Percentiles rank a stretch among this genome's conserved stretches.
These are phyloP conservation scores for Callimorpha dominula DNA, from an alignment of 2,888 invertebrate genomes.

Conservation along the genomic window DNA sequence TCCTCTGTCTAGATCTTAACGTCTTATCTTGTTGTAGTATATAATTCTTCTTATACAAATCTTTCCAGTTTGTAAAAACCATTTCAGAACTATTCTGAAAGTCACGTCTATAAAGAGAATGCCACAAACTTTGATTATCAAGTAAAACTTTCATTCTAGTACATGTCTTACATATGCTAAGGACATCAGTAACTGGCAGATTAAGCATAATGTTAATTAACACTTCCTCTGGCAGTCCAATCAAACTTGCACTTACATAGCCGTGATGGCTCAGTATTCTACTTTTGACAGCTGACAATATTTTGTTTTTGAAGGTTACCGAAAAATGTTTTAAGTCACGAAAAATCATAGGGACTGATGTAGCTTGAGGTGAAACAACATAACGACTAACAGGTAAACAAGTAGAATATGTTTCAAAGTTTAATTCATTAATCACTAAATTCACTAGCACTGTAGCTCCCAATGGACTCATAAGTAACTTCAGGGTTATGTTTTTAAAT, in stretches of 20 bases:
- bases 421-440: constrained; percentile 65
- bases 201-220: constrained; percentile 67
- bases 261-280: constrained; percentile 81
- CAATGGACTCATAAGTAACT: constrained; percentile 72
- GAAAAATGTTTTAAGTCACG: constrained; percentile 80
- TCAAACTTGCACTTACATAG: constrained; percentile 79
- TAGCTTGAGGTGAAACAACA: constrained; percentile 72
- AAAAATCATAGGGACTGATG: constrained; percentile 74
- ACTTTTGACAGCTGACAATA: constrained; percentile 85
- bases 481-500: constrained; percentile 63
- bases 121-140: constrained; percentile 72
- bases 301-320: constrained; percentile 82
- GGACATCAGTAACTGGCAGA: constrained; percentile 63
- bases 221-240: constrained; percentile 79
- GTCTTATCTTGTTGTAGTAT: constrained; percentile 49
- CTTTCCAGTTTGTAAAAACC: constrained; percentile 65
- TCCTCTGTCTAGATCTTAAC: constrained; percentile 35
- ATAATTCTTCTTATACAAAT: constrained; percentile 64
- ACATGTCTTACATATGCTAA: constrained; percentile 71
- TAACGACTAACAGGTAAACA: constrained; percentile 76
- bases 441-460: constrained; percentile 72
- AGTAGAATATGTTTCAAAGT: constrained; percentile 75
- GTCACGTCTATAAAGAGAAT: constrained; percentile 72
- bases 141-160: constrained; percentile 63
- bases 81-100: constrained; percentile 51